These are phyloP conservation scores for Cotesia vestalis DNA, from an alignment of 1,140 invertebrate species.

Conservation along the genomic window DNA sequence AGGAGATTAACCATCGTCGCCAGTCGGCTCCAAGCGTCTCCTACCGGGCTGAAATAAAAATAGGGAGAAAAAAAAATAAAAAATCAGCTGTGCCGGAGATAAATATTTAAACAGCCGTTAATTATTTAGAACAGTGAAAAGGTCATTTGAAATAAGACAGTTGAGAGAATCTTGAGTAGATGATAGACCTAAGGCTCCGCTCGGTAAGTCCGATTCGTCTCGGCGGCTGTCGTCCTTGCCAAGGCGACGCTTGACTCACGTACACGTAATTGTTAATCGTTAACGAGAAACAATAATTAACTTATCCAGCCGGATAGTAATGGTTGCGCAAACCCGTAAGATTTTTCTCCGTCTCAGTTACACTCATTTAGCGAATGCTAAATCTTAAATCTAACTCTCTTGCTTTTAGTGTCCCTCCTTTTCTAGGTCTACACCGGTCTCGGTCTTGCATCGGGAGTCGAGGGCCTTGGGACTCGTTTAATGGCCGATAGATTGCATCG, in stretches of 20 bases:
- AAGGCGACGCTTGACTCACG: conserved; percentile 55
- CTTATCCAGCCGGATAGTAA: conserved; percentile 52
- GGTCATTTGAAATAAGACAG: conserved; percentile 8
- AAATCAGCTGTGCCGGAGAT: conserved; percentile 69
- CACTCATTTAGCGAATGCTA: conserved; percentile 4
- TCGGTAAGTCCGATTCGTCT: conserved; percentile 35
- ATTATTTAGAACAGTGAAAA: conserved; percentile 23
- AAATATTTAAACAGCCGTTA: conserved; percentile 1
- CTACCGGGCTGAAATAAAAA: conserved; percentile 69
- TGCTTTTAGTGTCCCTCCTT: background rate
- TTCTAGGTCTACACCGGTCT: background rate
- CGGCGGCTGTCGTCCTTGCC: conserved; percentile 51
- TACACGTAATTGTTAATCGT: conserved; percentile 61
- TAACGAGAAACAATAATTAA: conserved; percentile 62
- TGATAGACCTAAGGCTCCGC: conserved; percentile 6
- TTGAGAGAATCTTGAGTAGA: background rate
- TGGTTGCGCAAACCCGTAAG: conserved; percentile 50
- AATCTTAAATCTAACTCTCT: too few species aligned
- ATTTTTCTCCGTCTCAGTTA: conserved; percentile 17
- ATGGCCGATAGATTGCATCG: conserved; percentile 59
- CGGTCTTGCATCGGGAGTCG: conserved; percentile 20
- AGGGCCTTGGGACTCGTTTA: conserved; percentile 57
- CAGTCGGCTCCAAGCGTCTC: conserved; percentile 81
- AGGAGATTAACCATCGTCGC: conserved; percentile 80
- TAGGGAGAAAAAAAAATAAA: background rate